Evolutionary conservation across 2,888 invertebrate species (phyloP), one percentile per base, ranked within the genome.

Genomic region (Xestobium rufovillosum): DNA sequence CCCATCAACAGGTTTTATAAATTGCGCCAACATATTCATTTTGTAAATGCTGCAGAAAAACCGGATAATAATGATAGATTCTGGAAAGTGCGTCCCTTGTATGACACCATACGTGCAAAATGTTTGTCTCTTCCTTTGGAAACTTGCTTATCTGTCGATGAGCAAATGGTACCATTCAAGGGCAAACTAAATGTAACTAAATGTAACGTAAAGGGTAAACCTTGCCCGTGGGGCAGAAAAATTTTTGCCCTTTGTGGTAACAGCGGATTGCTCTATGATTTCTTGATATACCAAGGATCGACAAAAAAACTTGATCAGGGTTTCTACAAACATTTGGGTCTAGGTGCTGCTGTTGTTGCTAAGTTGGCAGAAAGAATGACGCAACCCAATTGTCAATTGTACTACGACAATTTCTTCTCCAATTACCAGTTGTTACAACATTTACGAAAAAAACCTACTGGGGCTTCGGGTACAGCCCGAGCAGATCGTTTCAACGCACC

Each of bases 201-300:
- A 17, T 38, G 41, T 12, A 37, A 43, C 19, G 14, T 47, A 9
- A 43, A 43, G 25, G 26, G 30, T 23, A 44, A 44, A 37, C 44
- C 46, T 4, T 33, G 26, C 27, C 46, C 47, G 10, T 54, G 54
- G 53, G 55, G 50, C n/a, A 45, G 53, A 30, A 52, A 55, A 45
- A 36, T 51, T n/a, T 51, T 39, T 34, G 38, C 49, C 12, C 15
- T 57, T n/a, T 51, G 49, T 41, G 56, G 52, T 17, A 43, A 45
- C 47, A 50, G 45, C 41, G 55, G 53, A 10, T 41, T 45, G 26
- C 38, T 47, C 6, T 57, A 51, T 41, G 52, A 59, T 43, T 56
- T 56, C 42, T 35, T 57, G 30, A 43, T 55, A 14, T 58, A 56
- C 38, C 58, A 57, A 46, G 51, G 53, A 8, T 34, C 39, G n/a